Conservation (phyloP, 2,113 vertebrate species). For the Vidua macroura region DNA sequence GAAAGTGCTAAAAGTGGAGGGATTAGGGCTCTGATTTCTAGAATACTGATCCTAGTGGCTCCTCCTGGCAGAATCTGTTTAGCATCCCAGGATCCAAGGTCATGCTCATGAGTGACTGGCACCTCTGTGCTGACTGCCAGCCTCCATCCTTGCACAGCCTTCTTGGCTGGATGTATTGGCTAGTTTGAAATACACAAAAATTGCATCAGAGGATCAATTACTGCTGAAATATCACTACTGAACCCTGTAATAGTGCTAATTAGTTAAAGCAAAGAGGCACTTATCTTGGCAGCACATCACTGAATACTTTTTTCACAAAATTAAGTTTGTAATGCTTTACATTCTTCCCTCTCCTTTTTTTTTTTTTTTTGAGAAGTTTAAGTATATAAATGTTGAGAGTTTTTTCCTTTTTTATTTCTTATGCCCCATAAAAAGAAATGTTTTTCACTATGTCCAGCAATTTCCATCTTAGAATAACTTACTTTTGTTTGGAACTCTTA, state of each 20-base stretch:
- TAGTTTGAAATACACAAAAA: slow-evolving; percentile 3
- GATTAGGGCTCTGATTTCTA: neutral
- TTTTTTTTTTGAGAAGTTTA: neutral
- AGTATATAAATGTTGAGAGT: neutral
- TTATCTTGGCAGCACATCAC: neutral
- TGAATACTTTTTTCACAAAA: neutral
- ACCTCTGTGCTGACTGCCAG: neutral
- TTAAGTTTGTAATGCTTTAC: neutral
- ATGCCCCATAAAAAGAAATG: neutral
- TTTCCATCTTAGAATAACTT: neutral
- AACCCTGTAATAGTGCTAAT: slow-evolving; percentile 27
- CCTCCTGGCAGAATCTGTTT: neutral
- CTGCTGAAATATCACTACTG: neutral
- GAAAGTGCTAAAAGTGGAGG: neutral
- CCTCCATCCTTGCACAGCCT: neutral
- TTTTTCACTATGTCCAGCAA: neutral
- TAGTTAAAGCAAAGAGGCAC: slow-evolving; percentile 6
- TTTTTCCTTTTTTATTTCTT: neutral
- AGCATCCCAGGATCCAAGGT: neutral
- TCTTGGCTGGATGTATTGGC: neutral
- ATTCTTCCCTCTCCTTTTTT: neutral
- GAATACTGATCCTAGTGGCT: neutral
- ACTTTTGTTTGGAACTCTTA: neutral
- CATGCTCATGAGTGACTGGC: neutral
- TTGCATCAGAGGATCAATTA: slow-evolving; percentile 12